Evolutionary conservation across 1,140 invertebrate species (phyloP).

Genomic region (Drosophila arizonae): DNA sequence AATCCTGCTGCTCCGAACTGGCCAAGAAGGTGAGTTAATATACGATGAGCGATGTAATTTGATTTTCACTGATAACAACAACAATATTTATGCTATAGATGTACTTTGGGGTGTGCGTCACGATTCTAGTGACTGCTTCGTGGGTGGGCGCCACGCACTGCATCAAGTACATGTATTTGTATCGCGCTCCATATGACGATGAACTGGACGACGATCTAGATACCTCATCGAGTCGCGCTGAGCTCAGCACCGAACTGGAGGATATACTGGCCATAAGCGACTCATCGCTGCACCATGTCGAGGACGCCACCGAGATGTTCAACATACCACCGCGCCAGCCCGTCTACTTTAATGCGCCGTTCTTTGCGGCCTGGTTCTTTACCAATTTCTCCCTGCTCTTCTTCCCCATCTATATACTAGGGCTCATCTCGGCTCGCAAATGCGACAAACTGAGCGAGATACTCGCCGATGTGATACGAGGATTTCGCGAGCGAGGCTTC

Average conservation of each 20-base stretch:
- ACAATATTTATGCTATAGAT: slow-evolving; percentile 84
- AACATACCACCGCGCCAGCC: slow-evolving; percentile 75
- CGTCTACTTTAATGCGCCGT: slow-evolving; percentile 89
- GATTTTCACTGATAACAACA: neutral
- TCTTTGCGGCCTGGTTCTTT: slow-evolving; percentile 97
- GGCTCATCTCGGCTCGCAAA: slow-evolving; percentile 87
- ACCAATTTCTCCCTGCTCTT: slow-evolving; percentile 96
- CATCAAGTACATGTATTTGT: slow-evolving; percentile 92
- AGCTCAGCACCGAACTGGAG: slow-evolving; percentile 76
- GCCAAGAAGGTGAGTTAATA: slow-evolving; percentile 86
- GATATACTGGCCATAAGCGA: slow-evolving; percentile 83
- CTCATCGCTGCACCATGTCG: slow-evolving; percentile 82
- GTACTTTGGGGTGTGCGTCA: slow-evolving; percentile 93
- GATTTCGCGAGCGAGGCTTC: slow-evolving; percentile 93
- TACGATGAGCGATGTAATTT: neutral
- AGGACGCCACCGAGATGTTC: slow-evolving; percentile 81
- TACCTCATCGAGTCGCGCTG: slow-evolving; percentile 82
- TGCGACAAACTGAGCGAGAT: slow-evolving; percentile 90
- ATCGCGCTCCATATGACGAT: slow-evolving; percentile 82
- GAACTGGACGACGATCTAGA: slow-evolving; percentile 82
- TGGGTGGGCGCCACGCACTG: slow-evolving; percentile 95
- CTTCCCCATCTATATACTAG: slow-evolving; percentile 93
- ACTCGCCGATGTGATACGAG: slow-evolving; percentile 89
- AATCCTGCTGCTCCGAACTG: slow-evolving; percentile 88
- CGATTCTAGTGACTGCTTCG: slow-evolving; percentile 91